Evolutionary conservation across 1,140 invertebrate genomes (phyloP).

Genomic region (Cherax destructor): DNA sequence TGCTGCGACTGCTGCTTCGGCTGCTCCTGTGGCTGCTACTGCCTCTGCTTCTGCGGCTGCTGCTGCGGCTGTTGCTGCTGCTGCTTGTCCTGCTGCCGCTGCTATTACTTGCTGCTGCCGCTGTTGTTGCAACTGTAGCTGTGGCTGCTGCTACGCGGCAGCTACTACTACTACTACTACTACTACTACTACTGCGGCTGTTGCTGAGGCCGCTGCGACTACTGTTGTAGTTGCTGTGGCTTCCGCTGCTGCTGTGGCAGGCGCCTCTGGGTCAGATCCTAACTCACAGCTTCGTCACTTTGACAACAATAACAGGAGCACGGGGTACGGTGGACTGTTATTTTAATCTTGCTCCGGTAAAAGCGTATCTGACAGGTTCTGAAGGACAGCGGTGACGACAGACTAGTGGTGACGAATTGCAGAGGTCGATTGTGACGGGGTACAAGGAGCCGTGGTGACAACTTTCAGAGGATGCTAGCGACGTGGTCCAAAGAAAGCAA

Average conservation of each 20-base stretch:
- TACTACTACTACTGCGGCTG: too few species aligned
- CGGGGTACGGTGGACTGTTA: background rate
- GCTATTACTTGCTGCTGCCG: background rate
- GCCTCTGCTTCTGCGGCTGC: background rate
- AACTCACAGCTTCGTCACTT: background rate
- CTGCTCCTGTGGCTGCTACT: background rate
- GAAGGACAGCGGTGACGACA: too few species aligned
- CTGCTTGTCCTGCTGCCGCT: constrained; percentile 15
- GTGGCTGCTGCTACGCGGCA: too few species aligned
- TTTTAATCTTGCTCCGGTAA: too few species aligned
- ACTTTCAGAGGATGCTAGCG: too few species aligned
- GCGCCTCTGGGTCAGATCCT: background rate
- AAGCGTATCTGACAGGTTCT: too few species aligned
- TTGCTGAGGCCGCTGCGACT: background rate
- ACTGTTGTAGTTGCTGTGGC: background rate
- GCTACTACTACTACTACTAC: too few species aligned
- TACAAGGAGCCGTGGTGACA: too few species aligned
- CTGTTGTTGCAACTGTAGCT: background rate
- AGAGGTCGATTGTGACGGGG: too few species aligned
- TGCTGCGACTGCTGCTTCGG: background rate
- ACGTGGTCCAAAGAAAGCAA: too few species aligned
- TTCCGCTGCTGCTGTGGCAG: background rate
- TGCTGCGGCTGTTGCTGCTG: background rate
- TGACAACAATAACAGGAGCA: background rate
- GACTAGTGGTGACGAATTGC: too few species aligned